Base-by-base conservation (phyloP, 1,140 invertebrate species). In the Danaus plexippus region DNA sequence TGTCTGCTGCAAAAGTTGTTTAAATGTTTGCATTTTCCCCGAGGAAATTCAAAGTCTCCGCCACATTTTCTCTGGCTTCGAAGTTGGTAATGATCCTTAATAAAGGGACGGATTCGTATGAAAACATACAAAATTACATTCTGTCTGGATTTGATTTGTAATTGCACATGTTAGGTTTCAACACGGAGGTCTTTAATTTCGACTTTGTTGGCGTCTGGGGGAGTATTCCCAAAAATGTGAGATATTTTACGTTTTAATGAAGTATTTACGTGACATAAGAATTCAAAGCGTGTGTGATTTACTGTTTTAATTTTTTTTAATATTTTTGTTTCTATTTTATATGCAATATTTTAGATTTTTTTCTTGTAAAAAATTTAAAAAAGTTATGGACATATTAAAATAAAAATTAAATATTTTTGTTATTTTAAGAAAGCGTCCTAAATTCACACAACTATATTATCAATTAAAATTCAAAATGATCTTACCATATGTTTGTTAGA, bases 61-160 rank as follows among this genome's bases (percentile, higher is more conserved):
- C 18, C 22, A 12, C 48, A 47, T 52, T 55, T 61, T 61, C 59
- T 56, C 49, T 18, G 59, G 59, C 59, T 61, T 61, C 54, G 48
- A 61, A 61, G 44, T 54, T 42, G 53, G 50, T 56, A 61, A 61
- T 61, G 41, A 52, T 52, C 53, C 48, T 32, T 52, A 55, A 61
- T 61, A 61, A 60, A 51, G 53, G 48, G 53, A 61, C 45, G 59
- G 59, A 41, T 32, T 56, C 56, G 43, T 61, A 65, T 53, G 69
- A 66, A 67, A 66, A 64, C 67, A 59, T 66, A 66, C 60, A 69
- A 73, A 71, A 75, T 71, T 73, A 67, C 71, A 63, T 66, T 65
- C 57, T 52, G 62, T 63, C 66, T 64, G 63, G 64, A 63, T 75
- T 71, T 66, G 66, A 75, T 75, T 73, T 67, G 74, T 76, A 72